Conservation (phyloP, 2,888 invertebrate genomes). For the Prosopocoilus inquinatus region DNA sequence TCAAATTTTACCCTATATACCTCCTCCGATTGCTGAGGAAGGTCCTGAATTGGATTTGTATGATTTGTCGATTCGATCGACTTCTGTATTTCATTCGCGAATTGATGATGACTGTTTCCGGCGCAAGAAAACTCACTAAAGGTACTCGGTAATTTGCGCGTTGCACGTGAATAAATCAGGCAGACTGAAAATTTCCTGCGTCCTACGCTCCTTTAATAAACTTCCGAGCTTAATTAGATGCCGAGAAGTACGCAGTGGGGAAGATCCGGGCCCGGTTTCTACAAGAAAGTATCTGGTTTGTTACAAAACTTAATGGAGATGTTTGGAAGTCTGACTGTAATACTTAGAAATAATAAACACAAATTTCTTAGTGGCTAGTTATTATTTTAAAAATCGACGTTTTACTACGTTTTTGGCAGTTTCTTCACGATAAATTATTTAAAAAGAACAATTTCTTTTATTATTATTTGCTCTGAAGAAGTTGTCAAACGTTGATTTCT, state of each 20-base stretch:
- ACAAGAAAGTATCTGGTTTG: too few species aligned
- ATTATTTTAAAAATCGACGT: too few species aligned
- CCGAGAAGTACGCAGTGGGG: slow-evolving; percentile 1
- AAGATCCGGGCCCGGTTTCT: neutral
- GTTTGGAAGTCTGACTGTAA: too few species aligned
- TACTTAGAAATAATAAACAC: too few species aligned
- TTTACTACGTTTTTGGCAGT: too few species aligned
- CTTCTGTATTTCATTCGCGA: slow-evolving; percentile 45
- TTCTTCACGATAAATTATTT: too few species aligned
- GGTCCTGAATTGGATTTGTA: slow-evolving; percentile 55
- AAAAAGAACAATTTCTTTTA: too few species aligned
- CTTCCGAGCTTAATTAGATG: slow-evolving; percentile 7
- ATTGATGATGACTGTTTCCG: neutral
- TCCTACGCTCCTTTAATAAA: slow-evolving; percentile 9
- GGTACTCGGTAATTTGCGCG: neutral
- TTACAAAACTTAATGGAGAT: too few species aligned
- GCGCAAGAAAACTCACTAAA: neutral
- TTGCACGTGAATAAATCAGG: neutral
- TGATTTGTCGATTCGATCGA: slow-evolving; percentile 49
- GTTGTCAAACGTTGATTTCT: too few species aligned
- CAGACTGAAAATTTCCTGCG: slow-evolving; percentile 2
- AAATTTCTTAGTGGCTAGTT: too few species aligned
- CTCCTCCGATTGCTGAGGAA: slow-evolving; percentile 36
- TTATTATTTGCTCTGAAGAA: too few species aligned
- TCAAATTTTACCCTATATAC: slow-evolving; percentile 14